phyloP scores from a whole-genome alignment of 2,888 invertebrate species.

The Girardia tigrina region DNA sequence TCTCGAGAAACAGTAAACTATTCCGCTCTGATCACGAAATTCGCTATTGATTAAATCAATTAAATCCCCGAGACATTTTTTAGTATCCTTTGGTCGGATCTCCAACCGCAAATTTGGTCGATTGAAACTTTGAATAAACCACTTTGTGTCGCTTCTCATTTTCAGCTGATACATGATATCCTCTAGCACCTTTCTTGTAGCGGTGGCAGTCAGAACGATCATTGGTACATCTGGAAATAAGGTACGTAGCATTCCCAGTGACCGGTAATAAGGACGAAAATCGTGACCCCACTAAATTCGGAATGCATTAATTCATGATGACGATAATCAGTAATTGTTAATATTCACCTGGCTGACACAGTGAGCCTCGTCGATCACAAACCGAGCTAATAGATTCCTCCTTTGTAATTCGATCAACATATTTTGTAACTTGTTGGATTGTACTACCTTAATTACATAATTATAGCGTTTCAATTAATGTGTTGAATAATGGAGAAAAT shows the following conservation, averaged over 20 bases:
- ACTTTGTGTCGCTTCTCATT: conserved; percentile 47
- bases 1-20: conserved; percentile 83
- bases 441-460: not conserved
- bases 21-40: conserved; percentile 64
- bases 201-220: conserved; percentile 79
- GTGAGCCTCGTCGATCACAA: conserved; percentile 94
- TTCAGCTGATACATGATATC: conserved; percentile 65
- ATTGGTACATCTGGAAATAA: conserved; percentile 64
- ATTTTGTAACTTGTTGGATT: conserved; percentile 55
- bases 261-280: conserved; percentile 63
- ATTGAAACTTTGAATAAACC: conserved; percentile 83
- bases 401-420: conserved; percentile 61
- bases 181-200: conserved; percentile 75
- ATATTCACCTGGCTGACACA: conserved; percentile 67
- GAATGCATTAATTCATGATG: not conserved
- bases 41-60: conserved; percentile 60
- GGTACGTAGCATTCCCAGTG: conserved; percentile 60
- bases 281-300: conserved; percentile 71
- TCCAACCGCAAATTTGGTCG: conserved; percentile 78
- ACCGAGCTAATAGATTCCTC: conserved; percentile 63
- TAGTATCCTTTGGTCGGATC: conserved; percentile 66
- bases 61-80: conserved; percentile 59
- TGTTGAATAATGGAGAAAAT: too few relatives aligned
- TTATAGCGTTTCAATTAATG: too few relatives aligned
- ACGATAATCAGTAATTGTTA: not conserved